phyloP scores from a whole-genome alignment of 64 coral and sea anemone genomes.

The Actinia tenebrosa region DNA sequence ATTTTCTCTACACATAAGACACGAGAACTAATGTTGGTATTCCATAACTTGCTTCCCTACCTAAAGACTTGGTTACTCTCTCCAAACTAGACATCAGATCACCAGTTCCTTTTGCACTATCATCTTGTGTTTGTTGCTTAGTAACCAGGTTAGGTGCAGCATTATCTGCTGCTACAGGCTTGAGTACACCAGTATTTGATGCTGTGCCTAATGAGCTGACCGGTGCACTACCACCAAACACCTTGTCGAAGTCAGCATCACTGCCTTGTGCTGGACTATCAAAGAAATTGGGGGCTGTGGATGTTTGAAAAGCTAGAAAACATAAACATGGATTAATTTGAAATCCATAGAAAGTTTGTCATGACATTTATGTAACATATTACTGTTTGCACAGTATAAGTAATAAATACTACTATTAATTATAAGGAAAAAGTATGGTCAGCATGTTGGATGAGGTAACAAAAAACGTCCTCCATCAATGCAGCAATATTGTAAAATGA shows the following conservation, averaged over 20 bases:
- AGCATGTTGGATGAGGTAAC: too few species aligned
- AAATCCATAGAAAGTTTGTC: too few species aligned
- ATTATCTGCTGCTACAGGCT: not conserved
- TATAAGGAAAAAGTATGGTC: too few species aligned
- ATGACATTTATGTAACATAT: not conserved
- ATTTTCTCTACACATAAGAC: too few species aligned
- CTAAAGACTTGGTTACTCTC: slow-evolving; percentile 4
- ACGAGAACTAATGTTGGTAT: too few species aligned
- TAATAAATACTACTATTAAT: too few species aligned
- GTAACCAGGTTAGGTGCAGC: slow-evolving; percentile 9
- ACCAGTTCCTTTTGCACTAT: not conserved
- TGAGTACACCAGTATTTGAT: not conserved
- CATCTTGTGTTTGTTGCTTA: not conserved
- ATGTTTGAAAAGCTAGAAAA: too few species aligned
- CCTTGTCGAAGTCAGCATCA: slow-evolving; percentile 25
- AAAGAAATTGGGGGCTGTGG: not conserved
- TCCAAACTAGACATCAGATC: slow-evolving; percentile 6
- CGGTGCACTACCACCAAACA: not conserved
- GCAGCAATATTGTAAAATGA: too few species aligned
- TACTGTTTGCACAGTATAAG: too few species aligned
- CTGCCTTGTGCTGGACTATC: slow-evolving; percentile 5
- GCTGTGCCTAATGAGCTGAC: not conserved
- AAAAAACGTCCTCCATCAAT: too few species aligned
- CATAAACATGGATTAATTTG: not conserved
- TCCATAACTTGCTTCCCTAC: not conserved